Evolutionary conservation across 2,113 vertebrate genomes (phyloP), one percentile per base, ranked within the genome.

Genomic region (Calidris pugnax): DNA sequence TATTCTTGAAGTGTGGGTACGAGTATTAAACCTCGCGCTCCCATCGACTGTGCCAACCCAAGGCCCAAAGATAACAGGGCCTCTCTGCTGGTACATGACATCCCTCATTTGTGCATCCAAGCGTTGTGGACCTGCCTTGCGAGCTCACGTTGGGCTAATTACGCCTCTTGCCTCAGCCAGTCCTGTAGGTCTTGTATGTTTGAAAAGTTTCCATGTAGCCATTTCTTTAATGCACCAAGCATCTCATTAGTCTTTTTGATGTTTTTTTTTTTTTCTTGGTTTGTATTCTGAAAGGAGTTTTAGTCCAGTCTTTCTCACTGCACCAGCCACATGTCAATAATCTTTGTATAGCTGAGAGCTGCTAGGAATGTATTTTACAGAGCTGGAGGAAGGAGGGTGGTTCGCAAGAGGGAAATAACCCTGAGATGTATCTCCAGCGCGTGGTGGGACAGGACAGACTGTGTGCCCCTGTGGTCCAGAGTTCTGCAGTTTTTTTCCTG

Each of bases 11-110:
- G 87, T 94, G 57, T 94, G 89, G 74, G 74, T 91, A 55, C 69
- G 41, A 35, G 82, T 80, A 87, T 80, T 71, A 97, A 96, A 85
- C 71, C 75, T 93, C 7, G 2, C 43, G 33, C 93, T 96, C 87
- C 84, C 87, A 80, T 57, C 4, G 4, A 50, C 93, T 32, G 20
- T 91, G 71, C 75, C 78, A 91, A 27, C 78, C 71, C 39, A 66
- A 64, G 78, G 71, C 87, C 66, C 7, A 35, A 63, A 96, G 96
- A 93, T 96, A 97, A 83, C 94, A 95, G 62, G 35, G 74, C 71
- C 85, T 85, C 50, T 90, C 66, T 93, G 78, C 85, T 91, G 89
- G 48, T 96, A 91, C 37, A 39, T 94, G 95, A 91, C 91, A 94
- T 93, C 81, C 78, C 67, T 91, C 6, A 12, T 87, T 88, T 93